Base-by-base conservation (phyloP, 2,888 invertebrate genomes). In the Erpobdella octoculata region DNA sequence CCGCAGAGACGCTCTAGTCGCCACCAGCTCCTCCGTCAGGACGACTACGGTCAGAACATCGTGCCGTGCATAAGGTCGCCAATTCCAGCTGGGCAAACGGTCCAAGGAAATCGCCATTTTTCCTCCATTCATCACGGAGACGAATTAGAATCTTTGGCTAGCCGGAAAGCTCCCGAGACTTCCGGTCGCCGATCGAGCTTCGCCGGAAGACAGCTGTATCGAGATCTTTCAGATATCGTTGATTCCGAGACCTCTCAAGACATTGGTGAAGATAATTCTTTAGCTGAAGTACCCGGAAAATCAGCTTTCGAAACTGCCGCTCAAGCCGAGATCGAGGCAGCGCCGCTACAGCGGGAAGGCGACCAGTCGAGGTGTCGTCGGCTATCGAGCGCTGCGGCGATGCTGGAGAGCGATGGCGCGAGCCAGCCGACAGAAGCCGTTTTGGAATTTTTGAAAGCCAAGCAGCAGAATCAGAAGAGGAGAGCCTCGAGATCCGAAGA, bases 181-280 rank as follows among this genome's bases (percentile, higher is more conserved):
- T 53, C 53, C 53, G 53, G 53, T 1, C 5, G 53, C 4, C 21
- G 53, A 53, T 53, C 53, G 6, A 53, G 53, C 28, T 48, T 48
- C 25, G 48, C 12, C 48, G 9, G 48, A 18, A 21, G 53, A 1
- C 53, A 53, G 1, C 53, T 53, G 21, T 28, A 53, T 4, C 21
- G 53, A 53, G 53, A 53, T 53, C 53, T 53, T n/a, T 62, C 62
- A 5, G 62, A 62, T 35, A 62, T 62, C 33, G n/a, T 31, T 28
- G 62, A 62, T 9, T 33, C 31, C 33, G 62, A 62, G 9, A 62
- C 62, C 0, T 62, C 62, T 28, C 31, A 31, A 35, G 62, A 62
- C 33, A 35, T 62, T 6, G 62, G 8, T 5, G 62, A 62, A n/a
- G 62, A 62, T 1, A 62, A 35, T 4, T n/a, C n/a, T 8, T 1